Conservation (phyloP, 1,140 invertebrate species). For the silkworm (Bombyx mori) region DNA sequence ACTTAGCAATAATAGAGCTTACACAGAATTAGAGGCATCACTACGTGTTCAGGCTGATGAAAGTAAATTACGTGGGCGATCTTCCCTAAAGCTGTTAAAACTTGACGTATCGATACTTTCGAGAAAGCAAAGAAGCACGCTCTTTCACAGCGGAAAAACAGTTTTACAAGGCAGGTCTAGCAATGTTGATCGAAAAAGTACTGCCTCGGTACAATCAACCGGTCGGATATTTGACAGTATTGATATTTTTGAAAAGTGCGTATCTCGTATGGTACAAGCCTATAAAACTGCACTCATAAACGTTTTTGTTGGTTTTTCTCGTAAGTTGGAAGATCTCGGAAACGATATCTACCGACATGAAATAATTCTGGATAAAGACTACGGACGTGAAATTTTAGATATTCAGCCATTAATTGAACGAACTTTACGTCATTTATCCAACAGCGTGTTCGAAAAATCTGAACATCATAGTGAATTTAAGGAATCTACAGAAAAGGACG, state of each 20-base stretch:
- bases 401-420: conserved; percentile 28
- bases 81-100: conserved; percentile 37
- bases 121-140: conserved; percentile 3
- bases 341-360: conserved; percentile 22
- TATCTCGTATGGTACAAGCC: conserved; percentile 27
- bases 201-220: conserved; percentile 6
- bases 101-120: conserved; percentile 15
- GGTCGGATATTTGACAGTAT: conserved; percentile 13
- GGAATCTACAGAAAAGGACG: conserved; percentile 20
- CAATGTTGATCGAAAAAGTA: conserved; percentile 12
- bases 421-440: conserved; percentile 13
- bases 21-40: conserved; percentile 34
- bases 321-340: conserved; percentile 30
- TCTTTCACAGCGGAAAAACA: conserved; percentile 11
- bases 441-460: conserved; percentile 5
- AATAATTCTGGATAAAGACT: conserved; percentile 11
- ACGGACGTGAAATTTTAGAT: conserved; percentile 11
- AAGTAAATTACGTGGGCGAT: conserved; percentile 24
- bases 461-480: conserved; percentile 8
- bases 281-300: conserved; percentile 31
- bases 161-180: conserved; percentile 13
- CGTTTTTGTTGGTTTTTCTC: conserved; percentile 25
- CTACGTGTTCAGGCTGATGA: conserved; percentile 36
- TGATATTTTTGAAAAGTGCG: conserved; percentile 26
- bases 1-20: conserved; percentile 44